These are phyloP conservation scores for Odontophorus gujanensis DNA, from an alignment of 2,113 vertebrate genomes.

Conservation along the genomic window DNA sequence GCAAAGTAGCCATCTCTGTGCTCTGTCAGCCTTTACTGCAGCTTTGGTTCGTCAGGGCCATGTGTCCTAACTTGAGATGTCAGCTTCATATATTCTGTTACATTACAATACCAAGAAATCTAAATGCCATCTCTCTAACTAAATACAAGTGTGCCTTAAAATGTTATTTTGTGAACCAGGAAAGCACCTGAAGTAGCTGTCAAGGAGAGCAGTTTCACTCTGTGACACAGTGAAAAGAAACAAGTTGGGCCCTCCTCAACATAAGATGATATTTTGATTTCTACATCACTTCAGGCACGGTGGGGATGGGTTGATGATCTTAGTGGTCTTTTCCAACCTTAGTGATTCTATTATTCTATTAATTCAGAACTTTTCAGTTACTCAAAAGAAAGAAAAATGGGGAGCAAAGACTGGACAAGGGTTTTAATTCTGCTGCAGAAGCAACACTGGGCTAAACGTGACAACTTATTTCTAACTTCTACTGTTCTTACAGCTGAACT, in stretches of 20 bases:
- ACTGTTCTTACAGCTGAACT: neutral
- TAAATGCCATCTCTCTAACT: neutral
- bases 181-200: neutral
- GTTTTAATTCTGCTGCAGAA: neutral
- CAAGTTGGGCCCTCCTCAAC: neutral
- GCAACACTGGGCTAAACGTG: neutral
- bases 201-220: neutral
- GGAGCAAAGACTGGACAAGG: rapidly evolving
- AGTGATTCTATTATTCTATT: no score
- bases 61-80: neutral
- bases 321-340: no score
- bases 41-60: neutral
- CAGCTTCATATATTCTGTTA: neutral
- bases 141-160: neutral
- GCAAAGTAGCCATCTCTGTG: neutral
- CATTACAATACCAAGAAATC: neutral
- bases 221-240: neutral
- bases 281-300: neutral
- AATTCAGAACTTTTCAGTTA: neutral
- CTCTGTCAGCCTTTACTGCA: rapidly evolving
- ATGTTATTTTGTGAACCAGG: neutral
- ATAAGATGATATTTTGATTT: neutral
- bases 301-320: no score
- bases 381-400: neutral
- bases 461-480: neutral